A percentile compares a stretch with the other conserved stretches of the same genome.
phyloP scores from a whole-genome alignment of 1,140 invertebrate genomes.

The Leguminivora glycinivorella region DNA sequence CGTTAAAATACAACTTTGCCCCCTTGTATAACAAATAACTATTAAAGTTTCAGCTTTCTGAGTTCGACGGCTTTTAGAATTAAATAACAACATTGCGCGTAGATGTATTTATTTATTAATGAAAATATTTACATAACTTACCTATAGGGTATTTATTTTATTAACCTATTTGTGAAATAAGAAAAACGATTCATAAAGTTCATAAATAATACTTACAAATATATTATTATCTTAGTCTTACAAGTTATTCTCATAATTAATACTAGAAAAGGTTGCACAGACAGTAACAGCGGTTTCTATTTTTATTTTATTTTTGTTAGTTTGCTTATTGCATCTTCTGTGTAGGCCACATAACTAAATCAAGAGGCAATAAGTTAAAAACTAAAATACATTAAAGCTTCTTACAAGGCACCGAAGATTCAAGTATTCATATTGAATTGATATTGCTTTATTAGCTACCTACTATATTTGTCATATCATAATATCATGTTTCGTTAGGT shows the following conservation, averaged over 20 bases:
- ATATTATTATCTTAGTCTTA: not conserved
- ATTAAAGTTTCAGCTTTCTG: not conserved
- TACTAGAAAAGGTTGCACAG: not conserved
- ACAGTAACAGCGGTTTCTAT: not conserved
- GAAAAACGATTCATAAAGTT: not conserved
- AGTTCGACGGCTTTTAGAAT: not conserved
- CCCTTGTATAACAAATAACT: too few relatives aligned
- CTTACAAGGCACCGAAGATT: too few relatives aligned
- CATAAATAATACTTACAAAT: not conserved
- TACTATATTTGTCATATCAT: too few relatives aligned
- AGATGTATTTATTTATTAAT: slow-evolving; percentile 5
- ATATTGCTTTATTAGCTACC: too few relatives aligned
- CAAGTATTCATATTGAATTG: too few relatives aligned
- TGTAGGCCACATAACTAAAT: too few relatives aligned
- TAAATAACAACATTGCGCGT: not conserved
- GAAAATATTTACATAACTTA: not conserved
- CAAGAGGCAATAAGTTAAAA: too few relatives aligned
- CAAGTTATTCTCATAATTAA: not conserved
- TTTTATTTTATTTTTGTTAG: too few relatives aligned
- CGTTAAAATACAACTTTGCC: too few relatives aligned
- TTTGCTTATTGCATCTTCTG: too few relatives aligned
- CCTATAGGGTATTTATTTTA: not conserved
- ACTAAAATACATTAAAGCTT: too few relatives aligned
- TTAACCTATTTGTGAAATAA: not conserved
- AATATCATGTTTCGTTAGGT: too few relatives aligned